Evolutionary conservation across 1,140 invertebrate genomes (phyloP).

Genomic region (Danaus melanippus): DNA sequence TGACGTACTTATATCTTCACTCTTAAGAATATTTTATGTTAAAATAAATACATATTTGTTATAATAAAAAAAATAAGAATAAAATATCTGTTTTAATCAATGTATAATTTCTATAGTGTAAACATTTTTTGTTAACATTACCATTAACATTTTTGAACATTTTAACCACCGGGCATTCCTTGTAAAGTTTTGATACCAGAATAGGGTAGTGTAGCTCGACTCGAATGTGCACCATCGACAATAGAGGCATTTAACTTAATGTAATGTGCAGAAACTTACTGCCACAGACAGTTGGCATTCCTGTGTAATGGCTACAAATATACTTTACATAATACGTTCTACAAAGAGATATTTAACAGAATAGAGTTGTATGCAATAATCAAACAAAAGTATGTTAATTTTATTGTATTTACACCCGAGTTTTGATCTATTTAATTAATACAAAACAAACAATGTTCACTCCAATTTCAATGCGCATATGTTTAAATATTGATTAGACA

Average conservation of each 20-base stretch:
- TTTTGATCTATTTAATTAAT: no score
- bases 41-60: no score
- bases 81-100: no score
- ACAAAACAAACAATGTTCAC: no score
- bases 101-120: no score
- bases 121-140: neutral
- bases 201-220: slow-evolving; percentile 19
- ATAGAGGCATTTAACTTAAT: slow-evolving; percentile 44
- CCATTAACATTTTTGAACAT: slow-evolving; percentile 4
- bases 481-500: slow-evolving; percentile 7
- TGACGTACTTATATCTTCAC: no score
- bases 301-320: slow-evolving; percentile 18
- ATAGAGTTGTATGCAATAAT: no score
- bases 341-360: neutral
- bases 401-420: no score
- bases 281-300: slow-evolving; percentile 22
- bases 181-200: slow-evolving; percentile 13
- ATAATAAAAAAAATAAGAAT: no score
- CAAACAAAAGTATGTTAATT: no score
- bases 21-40: no score
- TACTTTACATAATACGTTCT: slow-evolving; percentile 1
- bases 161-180: no score
- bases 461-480: neutral
- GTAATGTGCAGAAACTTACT: slow-evolving; percentile 29
- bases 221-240: slow-evolving; percentile 29